Conservation (phyloP, 1,140 invertebrate species). For the Orius insidiosus region DNA sequence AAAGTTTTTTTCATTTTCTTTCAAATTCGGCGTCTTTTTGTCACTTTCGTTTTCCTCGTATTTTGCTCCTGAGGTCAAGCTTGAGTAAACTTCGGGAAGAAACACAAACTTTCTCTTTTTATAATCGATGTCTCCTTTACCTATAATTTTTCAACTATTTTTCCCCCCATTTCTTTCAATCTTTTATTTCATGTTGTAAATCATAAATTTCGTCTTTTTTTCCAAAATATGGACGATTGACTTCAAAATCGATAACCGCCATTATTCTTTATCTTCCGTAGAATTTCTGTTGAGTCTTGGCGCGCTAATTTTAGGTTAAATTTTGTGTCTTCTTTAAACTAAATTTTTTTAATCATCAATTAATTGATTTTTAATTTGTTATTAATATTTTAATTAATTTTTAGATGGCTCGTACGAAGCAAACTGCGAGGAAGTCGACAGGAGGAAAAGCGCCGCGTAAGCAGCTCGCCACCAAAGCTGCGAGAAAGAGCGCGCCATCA, state of each 20-base stretch:
- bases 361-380: not conserved
- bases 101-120: too few relatives aligned
- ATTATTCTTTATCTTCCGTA: not conserved
- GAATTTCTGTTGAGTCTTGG: not conserved
- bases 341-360: too few relatives aligned
- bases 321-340: too few relatives aligned
- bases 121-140: too few relatives aligned
- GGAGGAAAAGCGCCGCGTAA: constrained; percentile 65
- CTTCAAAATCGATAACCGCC: too few relatives aligned
- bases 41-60: not conserved
- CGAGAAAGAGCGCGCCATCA: constrained; percentile 60
- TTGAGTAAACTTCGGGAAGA: too few relatives aligned
- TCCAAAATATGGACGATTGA: not conserved
- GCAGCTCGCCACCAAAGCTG: constrained; percentile 62
- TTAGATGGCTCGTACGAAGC: constrained; percentile 68
- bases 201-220: too few relatives aligned
- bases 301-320: too few relatives aligned
- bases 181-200: too few relatives aligned
- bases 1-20: not conserved
- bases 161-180: too few relatives aligned
- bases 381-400: constrained; percentile 2
- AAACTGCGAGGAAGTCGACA: constrained; percentile 64
- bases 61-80: too few relatives aligned
- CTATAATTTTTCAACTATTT: too few relatives aligned
- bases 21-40: not conserved